Percentiles rank a stretch among this genome's conserved stretches.
Conservation (phyloP, 2,113 vertebrate species). For the Morone chrysops region DNA sequence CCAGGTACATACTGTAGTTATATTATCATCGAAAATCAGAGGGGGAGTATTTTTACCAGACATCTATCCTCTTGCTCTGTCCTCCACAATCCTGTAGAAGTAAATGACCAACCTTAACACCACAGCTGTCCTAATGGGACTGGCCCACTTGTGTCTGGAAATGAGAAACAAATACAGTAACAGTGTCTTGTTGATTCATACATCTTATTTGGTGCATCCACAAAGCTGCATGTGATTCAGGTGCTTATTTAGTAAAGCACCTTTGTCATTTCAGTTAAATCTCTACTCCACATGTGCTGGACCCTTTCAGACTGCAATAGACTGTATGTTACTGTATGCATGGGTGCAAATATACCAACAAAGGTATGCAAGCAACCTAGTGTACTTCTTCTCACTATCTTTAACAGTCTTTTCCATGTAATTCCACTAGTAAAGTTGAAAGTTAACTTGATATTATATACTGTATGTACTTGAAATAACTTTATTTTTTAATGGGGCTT, state of each 20-base stretch:
- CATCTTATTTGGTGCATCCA: background rate
- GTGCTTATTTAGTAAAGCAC: background rate
- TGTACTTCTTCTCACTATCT: background rate
- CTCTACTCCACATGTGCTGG: background rate
- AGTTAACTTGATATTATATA: conserved; percentile 57
- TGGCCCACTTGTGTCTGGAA: background rate
- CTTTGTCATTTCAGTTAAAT: background rate
- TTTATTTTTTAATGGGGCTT: conserved; percentile 4
- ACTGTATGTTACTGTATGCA: background rate
- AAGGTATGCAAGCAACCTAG: background rate
- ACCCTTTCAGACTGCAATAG: background rate
- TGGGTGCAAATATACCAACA: background rate
- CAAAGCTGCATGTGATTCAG: background rate
- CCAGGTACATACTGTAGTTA: background rate
- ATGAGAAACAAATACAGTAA: conserved; percentile 2
- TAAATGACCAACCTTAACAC: background rate
- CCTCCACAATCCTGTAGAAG: background rate
- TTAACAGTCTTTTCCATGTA: background rate
- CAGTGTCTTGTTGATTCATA: background rate
- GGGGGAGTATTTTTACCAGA: background rate
- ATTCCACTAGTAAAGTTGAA: conserved; percentile 8
- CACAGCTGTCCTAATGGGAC: background rate
- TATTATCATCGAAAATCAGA: background rate
- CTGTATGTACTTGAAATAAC: conserved; percentile 19
- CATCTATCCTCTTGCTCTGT: background rate